phyloP scores from a whole-genome alignment of 2,888 invertebrate species.

The Halictus ligatus region DNA sequence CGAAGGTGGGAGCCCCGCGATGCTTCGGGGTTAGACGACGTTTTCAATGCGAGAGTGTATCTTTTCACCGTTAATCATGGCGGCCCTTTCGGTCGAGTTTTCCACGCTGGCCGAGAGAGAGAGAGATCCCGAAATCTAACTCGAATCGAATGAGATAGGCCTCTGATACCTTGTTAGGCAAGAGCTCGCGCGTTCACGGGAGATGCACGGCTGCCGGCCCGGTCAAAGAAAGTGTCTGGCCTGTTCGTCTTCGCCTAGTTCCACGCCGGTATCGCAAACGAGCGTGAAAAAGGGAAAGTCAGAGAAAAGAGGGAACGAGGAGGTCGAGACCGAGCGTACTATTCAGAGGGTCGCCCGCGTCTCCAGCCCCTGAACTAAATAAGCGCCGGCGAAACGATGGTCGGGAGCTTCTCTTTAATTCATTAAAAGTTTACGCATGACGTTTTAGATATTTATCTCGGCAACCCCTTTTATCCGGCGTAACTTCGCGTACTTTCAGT shows the following conservation, averaged over 20 bases:
- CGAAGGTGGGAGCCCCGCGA: constrained; percentile 42
- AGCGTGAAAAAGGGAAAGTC: constrained; percentile 18
- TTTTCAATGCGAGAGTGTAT: constrained; percentile 26
- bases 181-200: constrained; percentile 22
- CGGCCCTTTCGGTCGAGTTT: not conserved
- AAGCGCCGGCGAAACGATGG: constrained; percentile 50
- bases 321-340: constrained; percentile 3
- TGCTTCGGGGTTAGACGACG: constrained; percentile 28
- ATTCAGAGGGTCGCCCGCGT: constrained; percentile 56
- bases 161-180: not conserved
- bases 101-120: not conserved
- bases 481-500: constrained; percentile 60
- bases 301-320: not conserved
- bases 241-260: constrained; percentile 22
- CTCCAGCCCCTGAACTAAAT: constrained; percentile 55
- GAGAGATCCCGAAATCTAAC: not conserved
- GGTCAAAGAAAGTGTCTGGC: constrained; percentile 47
- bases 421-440: constrained; percentile 75
- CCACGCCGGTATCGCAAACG: constrained; percentile 19
- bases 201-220: not conserved
- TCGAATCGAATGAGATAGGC: not conserved
- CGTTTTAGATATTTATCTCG: constrained; percentile 73
- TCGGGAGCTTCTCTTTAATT: constrained; percentile 71
- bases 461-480: constrained; percentile 65
- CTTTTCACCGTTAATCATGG: constrained; percentile 4